Percentiles rank a stretch among this genome's conserved stretches.
Evolutionary conservation across 2,888 invertebrate species (phyloP).

Genomic region (Neoitamus cyanurus): DNA sequence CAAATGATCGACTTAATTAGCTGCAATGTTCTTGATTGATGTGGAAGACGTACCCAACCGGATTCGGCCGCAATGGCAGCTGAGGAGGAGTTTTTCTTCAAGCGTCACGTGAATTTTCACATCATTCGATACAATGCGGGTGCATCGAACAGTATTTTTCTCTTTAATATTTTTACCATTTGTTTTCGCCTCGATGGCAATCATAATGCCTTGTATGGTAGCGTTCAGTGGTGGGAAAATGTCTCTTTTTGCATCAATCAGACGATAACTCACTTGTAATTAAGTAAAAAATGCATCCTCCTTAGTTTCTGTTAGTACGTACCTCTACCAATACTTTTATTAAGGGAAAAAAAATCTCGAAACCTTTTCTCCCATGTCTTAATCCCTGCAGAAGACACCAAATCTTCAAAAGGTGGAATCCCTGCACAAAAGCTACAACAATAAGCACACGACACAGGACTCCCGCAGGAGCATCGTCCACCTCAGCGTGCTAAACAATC

Average conservation of each 20-base stretch:
- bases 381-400: not conserved
- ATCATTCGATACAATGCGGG: not conserved
- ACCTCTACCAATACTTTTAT: no score
- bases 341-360: not conserved
- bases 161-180: not conserved
- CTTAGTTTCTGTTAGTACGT: no score
- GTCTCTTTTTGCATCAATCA: not conserved
- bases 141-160: not conserved
- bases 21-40: slow-evolving; percentile 47
- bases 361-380: not conserved
- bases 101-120: not conserved
- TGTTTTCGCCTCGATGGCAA: not conserved
- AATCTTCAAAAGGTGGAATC: not conserved
- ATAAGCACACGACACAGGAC: not conserved
- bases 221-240: not conserved
- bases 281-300: no score
- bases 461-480: not conserved
- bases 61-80: not conserved
- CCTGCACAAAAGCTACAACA: not conserved
- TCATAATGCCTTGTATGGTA: not conserved
- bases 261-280: no score
- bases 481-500: not conserved
- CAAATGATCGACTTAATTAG: slow-evolving; percentile 51
- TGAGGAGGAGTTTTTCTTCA: not conserved
- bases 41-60: slow-evolving; percentile 20